Base-by-base conservation (phyloP, 1,140 invertebrate species). In the Philotrypesis tridentata region DNA sequence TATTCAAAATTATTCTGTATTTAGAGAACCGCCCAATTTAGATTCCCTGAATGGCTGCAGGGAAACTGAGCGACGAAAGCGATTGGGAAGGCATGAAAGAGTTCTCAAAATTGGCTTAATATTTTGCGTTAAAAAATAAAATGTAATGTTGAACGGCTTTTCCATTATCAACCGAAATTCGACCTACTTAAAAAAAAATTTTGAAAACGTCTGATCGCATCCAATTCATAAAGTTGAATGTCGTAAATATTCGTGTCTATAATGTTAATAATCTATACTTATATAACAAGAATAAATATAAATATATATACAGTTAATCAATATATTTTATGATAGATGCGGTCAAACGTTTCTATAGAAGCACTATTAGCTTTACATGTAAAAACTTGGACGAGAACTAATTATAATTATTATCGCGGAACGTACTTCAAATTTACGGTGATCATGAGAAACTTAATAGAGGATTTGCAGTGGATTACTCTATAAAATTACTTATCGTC, bases 21-120 rank as follows among this genome's bases (percentile, higher is more conserved):
- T n/a, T n/a, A 40, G 84, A 86, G 89, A 87, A 88, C 87, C 88
- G 65, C 91, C 90, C 86, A 85, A 84, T 87, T 84, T 86, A 88
- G 90, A 87, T 91, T 91, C 88, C 87, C 86, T 91, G 90, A 92
- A 91, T 92, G 91, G 91, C 91, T 92, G 91, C 91, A 91, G 88
- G 88, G 88, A 91, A 91, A 88, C 90, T 87, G 87, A 55, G 86
- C 84, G 14, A 79, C 63, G 74, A 79, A 74, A 48, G 86, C 87
- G 84, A 84, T 85, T 83, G 86, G 89, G 90, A 84, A 65, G 48
- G 29, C 27, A 84, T 80, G 78, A 80, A 82, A 61, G 71, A 11
- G 74, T 71, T 79, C 78, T 78, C 70, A 71, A 0, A 40, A 29
- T 76, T 83, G 17, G 55, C 5, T 70, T 40, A 27, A n/a, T 27